Conservation (phyloP, 2,888 invertebrate genomes). For the Philhelius pedissequus region DNA sequence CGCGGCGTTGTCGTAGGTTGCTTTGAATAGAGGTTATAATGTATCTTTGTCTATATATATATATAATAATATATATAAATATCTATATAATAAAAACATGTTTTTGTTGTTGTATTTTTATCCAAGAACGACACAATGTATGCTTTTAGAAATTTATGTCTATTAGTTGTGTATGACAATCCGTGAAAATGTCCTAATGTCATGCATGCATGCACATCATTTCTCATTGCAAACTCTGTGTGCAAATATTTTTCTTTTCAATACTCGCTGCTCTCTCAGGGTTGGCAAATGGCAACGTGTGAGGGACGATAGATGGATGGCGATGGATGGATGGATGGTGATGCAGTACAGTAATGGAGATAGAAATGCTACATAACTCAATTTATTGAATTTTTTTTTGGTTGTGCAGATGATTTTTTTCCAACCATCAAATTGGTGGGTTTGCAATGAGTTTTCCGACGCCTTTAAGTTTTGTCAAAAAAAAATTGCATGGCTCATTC, state of each 20-base stretch:
- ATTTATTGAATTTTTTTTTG: background rate
- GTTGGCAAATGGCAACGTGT: conserved; percentile 6
- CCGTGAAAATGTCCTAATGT: conserved; percentile 67
- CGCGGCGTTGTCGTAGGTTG: conserved; percentile 32
- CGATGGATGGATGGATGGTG: background rate
- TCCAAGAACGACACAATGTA: conserved; percentile 22
- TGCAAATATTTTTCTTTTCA: conserved; percentile 56
- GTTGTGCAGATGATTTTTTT: background rate
- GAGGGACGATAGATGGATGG: conserved; percentile 21
- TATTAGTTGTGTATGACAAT: conserved; percentile 67
- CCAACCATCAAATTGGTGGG: background rate
- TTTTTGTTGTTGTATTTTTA: conserved; percentile 18
- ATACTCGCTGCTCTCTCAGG: conserved; percentile 20
- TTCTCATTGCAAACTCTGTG: conserved; percentile 56
- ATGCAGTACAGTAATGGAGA: conserved; percentile 44
- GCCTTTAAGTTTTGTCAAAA: background rate
- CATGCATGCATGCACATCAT: conserved; percentile 65
- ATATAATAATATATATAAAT: background rate
- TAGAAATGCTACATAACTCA: conserved; percentile 29
- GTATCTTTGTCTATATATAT: background rate
- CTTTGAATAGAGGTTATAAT: conserved; percentile 24
- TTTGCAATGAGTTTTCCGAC: background rate
- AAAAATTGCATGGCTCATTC: background rate
- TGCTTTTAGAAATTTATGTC: conserved; percentile 60
- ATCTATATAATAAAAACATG: background rate